Base-by-base conservation (phyloP, 2,797 vertebrate species). In the Sitta carolinensis region DNA sequence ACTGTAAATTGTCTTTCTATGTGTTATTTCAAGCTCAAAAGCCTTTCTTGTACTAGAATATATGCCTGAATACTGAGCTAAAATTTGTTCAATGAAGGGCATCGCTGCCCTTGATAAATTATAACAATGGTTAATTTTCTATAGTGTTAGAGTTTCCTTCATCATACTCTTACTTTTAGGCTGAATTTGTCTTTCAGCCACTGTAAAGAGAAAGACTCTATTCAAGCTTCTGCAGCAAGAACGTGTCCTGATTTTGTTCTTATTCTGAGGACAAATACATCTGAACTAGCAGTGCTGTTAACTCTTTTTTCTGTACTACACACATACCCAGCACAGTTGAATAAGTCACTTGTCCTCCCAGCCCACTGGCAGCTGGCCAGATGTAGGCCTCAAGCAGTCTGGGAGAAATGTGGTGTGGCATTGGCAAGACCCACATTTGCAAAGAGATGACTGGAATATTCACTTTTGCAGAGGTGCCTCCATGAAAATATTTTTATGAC, bases 111-210 rank as follows among this genome's bases (percentile, higher is more conserved):
- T 32, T 62, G 61, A 82, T 52, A 90, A 89, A 81, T 75, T 84
- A 51, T 62, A 86, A 84, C 36, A 93, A 87, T 48, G 15, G 43
- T 69, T 94, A 78, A 68, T 91, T 93, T 90, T 84, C 76, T 78
- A 18, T 54, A 51, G 42, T 40, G 47, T 42, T 79, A 67, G 26
- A 64, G 5, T 93, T 83, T 69, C 89, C 61, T 87, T 80, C 68
- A 80, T 79, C 9, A 5, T 66, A 43, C 21, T 15, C 23, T 82
- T 88, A 48, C 19, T 88, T 93, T 72, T 45, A 77, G 29, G 16
- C 29, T 92, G 87, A 93, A 69, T 93, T 93, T 87, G 27, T 83
- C 89, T 91, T 92, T 91, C 68, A 91, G 34, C 19, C 36, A 36
- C 38, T 91, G 19, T 64, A 73, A 75, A 88, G 58, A 92, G 40